Evolutionary conservation across 2,113 vertebrate species (phyloP).

Genomic region (Anthoscopus minutus): DNA sequence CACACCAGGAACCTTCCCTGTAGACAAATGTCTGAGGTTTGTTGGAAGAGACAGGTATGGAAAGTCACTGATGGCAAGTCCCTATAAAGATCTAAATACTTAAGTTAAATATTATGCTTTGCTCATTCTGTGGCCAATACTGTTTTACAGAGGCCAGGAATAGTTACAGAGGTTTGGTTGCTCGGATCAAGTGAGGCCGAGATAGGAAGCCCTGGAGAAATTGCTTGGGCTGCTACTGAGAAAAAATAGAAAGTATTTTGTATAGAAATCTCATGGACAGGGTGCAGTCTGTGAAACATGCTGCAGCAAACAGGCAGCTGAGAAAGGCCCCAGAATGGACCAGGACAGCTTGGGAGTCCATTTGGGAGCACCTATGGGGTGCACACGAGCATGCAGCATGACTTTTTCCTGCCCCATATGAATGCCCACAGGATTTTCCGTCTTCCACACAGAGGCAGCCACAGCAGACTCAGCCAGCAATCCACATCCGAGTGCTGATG

Average conservation of each 20-base stretch:
- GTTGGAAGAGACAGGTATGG: not conserved
- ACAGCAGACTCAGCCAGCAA: not conserved
- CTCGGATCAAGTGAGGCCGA: not conserved
- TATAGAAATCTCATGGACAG: not conserved
- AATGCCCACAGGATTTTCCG: not conserved
- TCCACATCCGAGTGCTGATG: not conserved
- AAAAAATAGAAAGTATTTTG: not conserved
- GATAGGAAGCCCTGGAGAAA: not conserved
- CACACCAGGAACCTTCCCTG: not conserved
- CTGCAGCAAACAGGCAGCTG: not conserved
- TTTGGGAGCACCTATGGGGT: rapidly evolving
- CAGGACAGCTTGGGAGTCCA: rapidly evolving
- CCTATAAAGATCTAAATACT: not conserved
- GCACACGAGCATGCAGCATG: rapidly evolving
- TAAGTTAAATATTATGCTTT: not conserved
- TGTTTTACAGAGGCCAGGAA: not conserved
- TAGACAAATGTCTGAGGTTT: not conserved
- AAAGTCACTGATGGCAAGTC: not conserved
- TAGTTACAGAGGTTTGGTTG: not conserved
- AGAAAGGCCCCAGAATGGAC: not conserved
- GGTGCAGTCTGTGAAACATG: not conserved
- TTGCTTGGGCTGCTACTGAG: not conserved
- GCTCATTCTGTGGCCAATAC: not conserved
- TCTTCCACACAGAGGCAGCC: not conserved
- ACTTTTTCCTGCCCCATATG: rapidly evolving